Percentiles rank a stretch among this genome's conserved stretches.
These are phyloP conservation scores for Cryptophagus acutangulus DNA, from an alignment of 2,888 invertebrate genomes.

Conservation along the genomic window DNA sequence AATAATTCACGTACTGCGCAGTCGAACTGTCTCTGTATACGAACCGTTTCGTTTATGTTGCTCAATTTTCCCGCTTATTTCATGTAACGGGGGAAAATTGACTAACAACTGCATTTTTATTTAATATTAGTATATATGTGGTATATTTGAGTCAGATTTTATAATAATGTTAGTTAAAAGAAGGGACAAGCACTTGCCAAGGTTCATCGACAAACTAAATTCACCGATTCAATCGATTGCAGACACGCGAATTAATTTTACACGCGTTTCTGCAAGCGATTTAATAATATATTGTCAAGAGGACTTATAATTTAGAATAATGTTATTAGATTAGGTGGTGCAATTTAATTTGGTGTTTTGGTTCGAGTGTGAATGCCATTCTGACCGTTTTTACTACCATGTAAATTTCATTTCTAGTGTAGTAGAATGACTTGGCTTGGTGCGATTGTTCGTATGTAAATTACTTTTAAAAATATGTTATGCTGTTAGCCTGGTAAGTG, in stretches of 20 bases:
- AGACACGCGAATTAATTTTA: too few species aligned
- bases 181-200: slow-evolving; percentile 31
- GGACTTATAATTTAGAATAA: too few species aligned
- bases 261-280: too few species aligned
- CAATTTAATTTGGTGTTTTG: too few species aligned
- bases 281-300: too few species aligned
- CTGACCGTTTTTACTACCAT: too few species aligned
- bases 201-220: slow-evolving; percentile 24
- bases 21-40: slow-evolving; percentile 26
- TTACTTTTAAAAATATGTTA: slow-evolving; percentile 37
- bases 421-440: slow-evolving; percentile 28
- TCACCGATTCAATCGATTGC: too few species aligned
- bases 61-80: slow-evolving; percentile 8
- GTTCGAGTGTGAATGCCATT: too few species aligned
- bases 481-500: slow-evolving; percentile 41
- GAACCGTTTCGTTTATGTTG: neutral
- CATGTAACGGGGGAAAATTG: slow-evolving; percentile 20
- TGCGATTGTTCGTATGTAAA: slow-evolving; percentile 40
- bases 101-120: slow-evolving; percentile 25
- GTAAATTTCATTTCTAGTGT: too few species aligned
- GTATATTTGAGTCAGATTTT: slow-evolving; percentile 28
- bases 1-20: too few species aligned
- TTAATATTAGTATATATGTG: slow-evolving; percentile 24
- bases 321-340: too few species aligned
- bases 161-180: slow-evolving; percentile 24